These are phyloP conservation scores for Cephus pulcher DNA, from an alignment of 2,888 invertebrate species.

Conservation along the genomic window DNA sequence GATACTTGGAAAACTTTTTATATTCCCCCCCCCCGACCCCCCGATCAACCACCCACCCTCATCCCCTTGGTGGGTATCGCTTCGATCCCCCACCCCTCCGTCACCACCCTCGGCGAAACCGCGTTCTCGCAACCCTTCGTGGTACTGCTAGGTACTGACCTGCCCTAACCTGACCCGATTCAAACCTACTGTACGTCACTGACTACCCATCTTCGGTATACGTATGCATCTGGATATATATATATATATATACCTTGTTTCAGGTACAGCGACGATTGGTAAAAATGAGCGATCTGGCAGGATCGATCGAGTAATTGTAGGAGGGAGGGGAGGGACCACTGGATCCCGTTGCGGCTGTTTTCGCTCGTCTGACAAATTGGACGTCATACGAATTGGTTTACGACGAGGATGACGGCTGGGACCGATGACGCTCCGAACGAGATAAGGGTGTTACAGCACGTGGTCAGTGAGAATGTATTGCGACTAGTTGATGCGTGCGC, in stretches of 20 bases:
- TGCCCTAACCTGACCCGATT: background rate
- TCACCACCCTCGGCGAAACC: background rate
- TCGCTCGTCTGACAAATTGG: background rate
- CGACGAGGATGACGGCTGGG: background rate
- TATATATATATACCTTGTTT: too few species aligned
- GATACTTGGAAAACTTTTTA: background rate
- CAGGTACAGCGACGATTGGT: too few species aligned
- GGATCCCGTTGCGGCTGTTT: too few species aligned
- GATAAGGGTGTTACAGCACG: background rate
- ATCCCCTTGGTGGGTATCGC: background rate
- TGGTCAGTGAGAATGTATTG: background rate
- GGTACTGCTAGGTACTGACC: background rate
- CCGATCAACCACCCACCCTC: background rate
- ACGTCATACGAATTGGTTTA: background rate
- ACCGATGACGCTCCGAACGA: background rate
- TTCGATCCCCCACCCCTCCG: background rate
- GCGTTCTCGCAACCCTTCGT: background rate
- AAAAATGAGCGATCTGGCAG: too few species aligned
- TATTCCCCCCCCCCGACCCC: background rate
- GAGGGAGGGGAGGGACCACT: too few species aligned
- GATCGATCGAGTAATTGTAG: too few species aligned
- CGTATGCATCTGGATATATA: background rate
- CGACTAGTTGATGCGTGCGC: background rate
- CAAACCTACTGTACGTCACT: background rate
- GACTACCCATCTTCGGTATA: background rate